phyloP scores from a whole-genome alignment of 2,888 invertebrate species.

The Scaptomyza tumidula region DNA sequence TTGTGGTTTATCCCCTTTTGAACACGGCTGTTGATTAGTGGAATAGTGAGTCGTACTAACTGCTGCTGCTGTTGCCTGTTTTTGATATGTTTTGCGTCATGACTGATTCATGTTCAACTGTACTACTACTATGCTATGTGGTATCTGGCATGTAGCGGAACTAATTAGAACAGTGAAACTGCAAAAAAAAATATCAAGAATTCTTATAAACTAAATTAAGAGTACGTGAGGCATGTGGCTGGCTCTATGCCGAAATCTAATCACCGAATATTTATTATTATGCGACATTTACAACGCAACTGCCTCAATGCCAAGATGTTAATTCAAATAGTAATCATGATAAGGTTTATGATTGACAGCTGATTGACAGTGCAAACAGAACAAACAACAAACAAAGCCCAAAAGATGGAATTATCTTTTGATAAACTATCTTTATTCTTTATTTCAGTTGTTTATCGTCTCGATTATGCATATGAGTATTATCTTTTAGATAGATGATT shows the following conservation, averaged over 20 bases:
- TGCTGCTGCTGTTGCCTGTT: background rate
- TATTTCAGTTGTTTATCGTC: background rate
- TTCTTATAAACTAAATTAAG: conserved; percentile 6
- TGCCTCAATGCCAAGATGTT: conserved; percentile 14
- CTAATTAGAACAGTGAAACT: conserved; percentile 17
- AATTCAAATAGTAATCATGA: conserved; percentile 18
- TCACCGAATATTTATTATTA: conserved; percentile 13
- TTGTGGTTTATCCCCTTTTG: background rate
- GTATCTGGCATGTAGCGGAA: conserved; percentile 17
- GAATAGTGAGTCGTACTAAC: conserved; percentile 5
- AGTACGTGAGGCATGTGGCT: conserved; percentile 10
- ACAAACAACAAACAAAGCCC: background rate
- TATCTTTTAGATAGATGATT: background rate
- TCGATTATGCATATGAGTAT: background rate
- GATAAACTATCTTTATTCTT: background rate
- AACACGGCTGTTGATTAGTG: conserved; percentile 4
- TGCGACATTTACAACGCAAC: conserved; percentile 31
- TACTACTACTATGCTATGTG: background rate
- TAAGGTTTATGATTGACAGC: background rate
- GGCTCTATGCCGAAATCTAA: conserved; percentile 19
- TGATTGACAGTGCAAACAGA: conserved; percentile 11
- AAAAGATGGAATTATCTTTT: conserved; percentile 8
- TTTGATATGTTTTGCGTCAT: conserved; percentile 30
- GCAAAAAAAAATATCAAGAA: conserved; percentile 1
- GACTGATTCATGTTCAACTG: conserved; percentile 41